These are phyloP conservation scores for Hemiprocne comata DNA, from an alignment of 2,113 vertebrate genomes.

Conservation along the genomic window DNA sequence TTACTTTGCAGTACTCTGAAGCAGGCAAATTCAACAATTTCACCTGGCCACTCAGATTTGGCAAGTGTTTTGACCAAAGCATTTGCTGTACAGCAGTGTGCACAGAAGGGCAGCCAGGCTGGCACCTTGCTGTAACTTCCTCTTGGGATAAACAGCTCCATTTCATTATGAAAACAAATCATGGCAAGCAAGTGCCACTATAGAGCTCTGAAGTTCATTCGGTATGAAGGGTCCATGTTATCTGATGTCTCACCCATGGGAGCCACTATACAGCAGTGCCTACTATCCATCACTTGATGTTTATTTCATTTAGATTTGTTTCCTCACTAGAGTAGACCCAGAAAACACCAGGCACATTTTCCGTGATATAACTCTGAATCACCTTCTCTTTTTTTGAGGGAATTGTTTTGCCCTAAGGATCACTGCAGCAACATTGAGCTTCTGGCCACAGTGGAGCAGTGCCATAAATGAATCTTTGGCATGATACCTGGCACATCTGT, in stretches of 20 bases:
- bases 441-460: background rate
- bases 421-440: background rate
- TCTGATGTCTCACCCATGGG: background rate
- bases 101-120: background rate
- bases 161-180: background rate
- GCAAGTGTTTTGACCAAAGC: fast-evolving
- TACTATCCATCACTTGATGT: background rate
- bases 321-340: background rate
- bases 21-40: background rate
- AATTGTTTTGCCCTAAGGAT: background rate
- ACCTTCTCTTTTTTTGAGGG: background rate
- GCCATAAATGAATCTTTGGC: background rate
- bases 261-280: background rate
- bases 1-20: background rate
- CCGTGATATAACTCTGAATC: background rate
- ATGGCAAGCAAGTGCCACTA: background rate
- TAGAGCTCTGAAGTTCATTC: background rate
- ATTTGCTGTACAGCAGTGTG: background rate
- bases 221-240: fast-evolving
- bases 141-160: background rate
- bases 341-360: background rate
- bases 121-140: background rate
- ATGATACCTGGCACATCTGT: background rate
- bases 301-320: background rate
- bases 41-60: background rate